phyloP scores from a whole-genome alignment of 2,888 invertebrate genomes.

The Oscheius sp. region DNA sequence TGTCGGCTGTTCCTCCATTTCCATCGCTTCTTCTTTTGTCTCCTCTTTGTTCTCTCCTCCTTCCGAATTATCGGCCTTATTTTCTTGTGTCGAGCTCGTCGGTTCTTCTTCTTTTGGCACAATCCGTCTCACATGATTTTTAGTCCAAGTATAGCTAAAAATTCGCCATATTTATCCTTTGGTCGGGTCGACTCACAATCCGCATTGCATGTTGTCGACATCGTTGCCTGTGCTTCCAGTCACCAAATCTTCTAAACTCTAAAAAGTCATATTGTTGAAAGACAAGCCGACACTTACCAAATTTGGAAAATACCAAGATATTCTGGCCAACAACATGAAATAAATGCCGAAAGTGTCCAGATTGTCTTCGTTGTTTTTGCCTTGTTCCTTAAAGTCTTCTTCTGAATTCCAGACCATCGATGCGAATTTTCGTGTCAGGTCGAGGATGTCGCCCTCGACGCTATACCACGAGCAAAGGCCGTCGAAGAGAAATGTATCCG shows the following conservation, averaged over 20 bases:
- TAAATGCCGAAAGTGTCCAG: not conserved
- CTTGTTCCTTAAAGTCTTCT: not conserved
- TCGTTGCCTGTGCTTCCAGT: not conserved
- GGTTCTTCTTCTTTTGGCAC: slow-evolving; percentile 16
- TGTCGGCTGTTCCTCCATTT: not conserved
- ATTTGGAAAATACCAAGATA: slow-evolving; percentile 12
- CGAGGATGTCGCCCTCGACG: slow-evolving; percentile 18
- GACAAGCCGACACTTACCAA: not conserved
- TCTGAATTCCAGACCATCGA: not conserved
- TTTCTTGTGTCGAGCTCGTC: no score
- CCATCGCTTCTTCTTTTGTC: slow-evolving; percentile 2
- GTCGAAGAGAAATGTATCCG: slow-evolving; percentile 8
- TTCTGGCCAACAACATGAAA: slow-evolving; percentile 16
- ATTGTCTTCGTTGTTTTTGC: not conserved
- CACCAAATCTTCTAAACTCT: slow-evolving; percentile 20
- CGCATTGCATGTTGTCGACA: not conserved
- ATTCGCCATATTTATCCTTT: not conserved
- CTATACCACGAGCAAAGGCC: not conserved
- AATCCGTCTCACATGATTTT: slow-evolving; percentile 10
- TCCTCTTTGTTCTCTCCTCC: slow-evolving; percentile 9
- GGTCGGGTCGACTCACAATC: slow-evolving; percentile 2
- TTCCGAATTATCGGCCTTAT: not conserved
- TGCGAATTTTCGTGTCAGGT: slow-evolving; percentile 4
- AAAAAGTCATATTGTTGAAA: not conserved
- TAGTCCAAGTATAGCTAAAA: slow-evolving; percentile 29